Base-by-base conservation (phyloP, 2,888 invertebrate genomes). In the Leucophora obtusa region DNA sequence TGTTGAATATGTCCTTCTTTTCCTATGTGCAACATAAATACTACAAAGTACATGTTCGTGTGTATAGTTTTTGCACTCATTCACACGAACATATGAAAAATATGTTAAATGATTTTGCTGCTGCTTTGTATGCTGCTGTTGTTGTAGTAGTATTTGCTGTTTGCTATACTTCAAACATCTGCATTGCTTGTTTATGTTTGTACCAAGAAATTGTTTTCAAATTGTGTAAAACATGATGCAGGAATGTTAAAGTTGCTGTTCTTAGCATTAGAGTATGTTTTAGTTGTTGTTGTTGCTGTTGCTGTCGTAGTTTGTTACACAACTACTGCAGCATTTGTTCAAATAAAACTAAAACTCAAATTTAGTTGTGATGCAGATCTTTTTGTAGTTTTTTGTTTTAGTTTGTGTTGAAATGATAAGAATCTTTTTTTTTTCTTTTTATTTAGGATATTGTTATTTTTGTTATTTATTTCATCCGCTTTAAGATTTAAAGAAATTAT, bases 201-300 rank as follows among this genome's bases (percentile, higher is more conserved):
- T 70, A 74, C 38, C 60, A 74, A 82, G 73, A 58, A 78, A 78
- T 66, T 73, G 71, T 77, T 77, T 77, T 65, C 38, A 50, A 81
- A 81, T 81, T 74, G 77, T 81, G 81, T 81, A 70, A 81, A 81
- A 77, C 81, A 81, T 77, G 77, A 74, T 74, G 69, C 81, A 70
- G 81, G 73, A 81, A 77, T 81, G 81, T 81, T 81, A 63, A 74
- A 81, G 66, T 81, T 80, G 72, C 76, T 43, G 47, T 73, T 56
- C 17, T 56, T 21, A 38, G 60, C 6, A n/a, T 60, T 35, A 47
- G 50, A 47, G 17, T 14, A 50, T 72, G 47, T 66, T 11, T 66
- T 28, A 35, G 10, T 66, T 68, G 24, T 24, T 3, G 21, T n/a
- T 35, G 17, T 50, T 63, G 35, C 21, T 38, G 50, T 21, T 38